Evolutionary conservation across 2,888 invertebrate genomes (phyloP), one percentile per base, ranked within the genome.

Genomic region (Clostera curtula): DNA sequence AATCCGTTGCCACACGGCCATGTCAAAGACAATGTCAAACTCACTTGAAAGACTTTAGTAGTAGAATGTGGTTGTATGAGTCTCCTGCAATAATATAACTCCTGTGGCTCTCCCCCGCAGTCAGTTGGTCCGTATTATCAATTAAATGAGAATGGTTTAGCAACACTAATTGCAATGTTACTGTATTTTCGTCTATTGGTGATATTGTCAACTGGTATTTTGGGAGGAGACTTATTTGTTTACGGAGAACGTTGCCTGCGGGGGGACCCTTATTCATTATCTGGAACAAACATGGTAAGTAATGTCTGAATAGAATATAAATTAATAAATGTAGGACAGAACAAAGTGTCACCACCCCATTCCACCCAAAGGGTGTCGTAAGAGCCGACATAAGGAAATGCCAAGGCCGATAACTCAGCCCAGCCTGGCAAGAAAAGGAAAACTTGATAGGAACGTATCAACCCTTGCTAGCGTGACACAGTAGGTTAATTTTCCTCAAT

Each of bases 191-290:
- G 32, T 72, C 67, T 12, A 70, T 34, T 9, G 75, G 66, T 7
- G 59, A 68, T 12, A 82, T 49, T 1, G 59, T 61, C 8, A 90
- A 36, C 12, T 72, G 63, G 61, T 91, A 93, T 46, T 86, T 85
- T 1, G 93, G 93, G 3, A 92, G 71, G 10, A 86, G 66, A 21
- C 70, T 65, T 7, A 90, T 85, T 63, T 88, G 86, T 36, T 89
- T 88, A 19, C 86, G 80, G 2, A 93, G 56, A 20, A 86, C 66
- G 55, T 89, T 90, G 3, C 93, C 93, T 41, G 90, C 88, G 21
- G 93, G 93, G 7, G 92, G 88, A 19, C 89, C 87, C 58, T 90
- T 86, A 60, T 90, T 90, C 50, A 91, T 85, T 55, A 92, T 90
- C 91, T 92, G n/a, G n/a, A n/a, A n/a, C n/a, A n/a, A n/a, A n/a